phyloP scores from a whole-genome alignment of 2,888 invertebrate genomes.

The Prosopocoilus inquinatus region DNA sequence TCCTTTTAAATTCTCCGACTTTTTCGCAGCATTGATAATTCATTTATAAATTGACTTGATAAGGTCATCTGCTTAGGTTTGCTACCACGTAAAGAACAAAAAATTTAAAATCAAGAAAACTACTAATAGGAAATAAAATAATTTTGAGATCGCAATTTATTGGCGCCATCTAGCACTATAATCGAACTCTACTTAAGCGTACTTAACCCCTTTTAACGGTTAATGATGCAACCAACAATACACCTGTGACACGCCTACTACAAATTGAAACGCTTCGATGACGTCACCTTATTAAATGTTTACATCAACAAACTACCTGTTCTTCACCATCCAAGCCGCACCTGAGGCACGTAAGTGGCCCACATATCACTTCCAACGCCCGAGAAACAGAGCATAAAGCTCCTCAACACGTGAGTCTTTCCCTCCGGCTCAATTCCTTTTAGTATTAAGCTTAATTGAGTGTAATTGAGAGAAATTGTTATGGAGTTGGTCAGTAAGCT shows the following conservation, averaged over 20 bases:
- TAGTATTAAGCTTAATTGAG: conserved; percentile 9
- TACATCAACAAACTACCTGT: conserved; percentile 16
- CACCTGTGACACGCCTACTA: conserved; percentile 14
- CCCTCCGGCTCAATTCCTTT: background rate
- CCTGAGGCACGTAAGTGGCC: conserved; percentile 12
- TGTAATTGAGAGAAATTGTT: background rate
- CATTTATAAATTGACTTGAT: no score
- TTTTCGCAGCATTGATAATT: no score
- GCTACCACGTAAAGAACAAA: no score
- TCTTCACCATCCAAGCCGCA: conserved; percentile 4
- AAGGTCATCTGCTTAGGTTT: no score
- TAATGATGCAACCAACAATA: conserved; percentile 10
- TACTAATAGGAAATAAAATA: no score
- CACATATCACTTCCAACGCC: no score
- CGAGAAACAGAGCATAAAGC: no score
- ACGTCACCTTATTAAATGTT: conserved; percentile 15
- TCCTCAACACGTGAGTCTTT: background rate
- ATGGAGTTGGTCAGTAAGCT: background rate
- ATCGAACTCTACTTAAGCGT: background rate
- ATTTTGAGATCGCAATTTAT: no score
- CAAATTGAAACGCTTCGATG: conserved; percentile 10
- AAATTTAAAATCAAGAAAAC: no score
- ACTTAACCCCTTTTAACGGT: background rate
- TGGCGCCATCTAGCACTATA: no score
- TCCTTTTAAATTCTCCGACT: no score